Base-by-base conservation (phyloP, 2,113 vertebrate genomes). In the Halcyon senegalensis region DNA sequence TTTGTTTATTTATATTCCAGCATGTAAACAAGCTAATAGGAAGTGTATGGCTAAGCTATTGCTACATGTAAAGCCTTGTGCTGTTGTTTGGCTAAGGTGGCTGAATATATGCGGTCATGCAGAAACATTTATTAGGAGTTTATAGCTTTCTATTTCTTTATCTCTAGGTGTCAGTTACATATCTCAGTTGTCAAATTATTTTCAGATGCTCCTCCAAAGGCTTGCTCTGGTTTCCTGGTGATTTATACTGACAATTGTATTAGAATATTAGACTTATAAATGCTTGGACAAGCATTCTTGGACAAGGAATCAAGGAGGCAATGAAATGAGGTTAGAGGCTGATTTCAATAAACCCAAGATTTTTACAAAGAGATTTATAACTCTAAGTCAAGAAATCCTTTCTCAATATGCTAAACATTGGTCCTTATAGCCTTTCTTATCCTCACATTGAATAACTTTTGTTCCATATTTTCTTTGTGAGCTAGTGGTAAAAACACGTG, bases 191-290 rank as follows among this genome's bases (percentile, higher is more conserved):
- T 53, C 50, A 79, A 82, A 93, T 75, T 74, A 68, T 59, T 94
- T 84, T 85, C 48, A 90, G n/a, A 51, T 86, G 10, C n/a, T 93
- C 44, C 92, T 97, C 83, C 55, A 93, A 91, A 91, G 23, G 9
- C 50, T 93, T 67, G 31, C 19, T 89, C 64, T 90, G 31, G 2
- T 77, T 92, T 96, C 33, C 48, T 81, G 9, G 21, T 94, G 75
- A 93, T 96, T 97, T 95, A 91, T 50, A 72, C 55, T 86, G 66
- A 53, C 55, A 96, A 81, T 84, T 93, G 24, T 87, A 48, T 77
- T 89, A 84, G 44, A 69, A 19, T 51, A 50, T n/a, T 72, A 3
- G n/a, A 55, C 8, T 64, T 79, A 80, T 33, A 81, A 87, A 84
- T 60, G 4, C 31, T 59, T 51, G 23, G 50, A 25, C 24, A 51